phyloP scores from a whole-genome alignment of 1,140 invertebrate genomes.

The Dendroctonus valens region DNA sequence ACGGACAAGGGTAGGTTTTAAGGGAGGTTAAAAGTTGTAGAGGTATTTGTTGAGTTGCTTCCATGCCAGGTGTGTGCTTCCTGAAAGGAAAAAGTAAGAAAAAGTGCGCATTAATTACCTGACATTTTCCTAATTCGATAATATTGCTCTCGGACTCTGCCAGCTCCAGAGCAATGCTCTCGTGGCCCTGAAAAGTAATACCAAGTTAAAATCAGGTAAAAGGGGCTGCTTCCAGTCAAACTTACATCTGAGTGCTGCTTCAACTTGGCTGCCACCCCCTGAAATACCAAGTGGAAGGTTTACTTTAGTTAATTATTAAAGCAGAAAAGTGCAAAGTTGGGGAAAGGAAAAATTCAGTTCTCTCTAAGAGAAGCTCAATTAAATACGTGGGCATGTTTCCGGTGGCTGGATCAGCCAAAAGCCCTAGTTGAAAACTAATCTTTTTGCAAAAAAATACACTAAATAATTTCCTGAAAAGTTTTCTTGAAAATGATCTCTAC shows the following conservation, averaged over 20 bases:
- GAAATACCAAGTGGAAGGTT: constrained; percentile 43
- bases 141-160: constrained; percentile 57
- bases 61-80: constrained; percentile 15
- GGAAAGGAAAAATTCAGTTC: constrained; percentile 2
- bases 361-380: neutral
- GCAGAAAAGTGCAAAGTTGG: neutral
- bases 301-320: neutral
- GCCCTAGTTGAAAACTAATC: neutral
- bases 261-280: constrained; percentile 59
- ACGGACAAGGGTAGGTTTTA: neutral
- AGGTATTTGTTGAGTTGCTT: neutral
- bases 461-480: constrained; percentile 17
- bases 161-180: constrained; percentile 54
- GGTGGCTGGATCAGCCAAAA: neutral
- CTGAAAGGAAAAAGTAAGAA: too few relatives aligned
- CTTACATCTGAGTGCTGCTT: constrained; percentile 62
- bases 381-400: neutral
- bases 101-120: constrained; percentile 49
- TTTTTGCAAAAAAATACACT: constrained; percentile 4
- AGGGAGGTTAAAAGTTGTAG: neutral
- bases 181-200: constrained; percentile 32
- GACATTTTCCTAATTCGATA: constrained; percentile 54
- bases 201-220: neutral
- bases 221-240: constrained; percentile 24
- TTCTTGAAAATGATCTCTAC: neutral